Percentiles rank a stretch among this genome's conserved stretches.
These are phyloP conservation scores for Ischnura elegans DNA, from an alignment of 2,888 invertebrate genomes.

Conservation along the genomic window DNA sequence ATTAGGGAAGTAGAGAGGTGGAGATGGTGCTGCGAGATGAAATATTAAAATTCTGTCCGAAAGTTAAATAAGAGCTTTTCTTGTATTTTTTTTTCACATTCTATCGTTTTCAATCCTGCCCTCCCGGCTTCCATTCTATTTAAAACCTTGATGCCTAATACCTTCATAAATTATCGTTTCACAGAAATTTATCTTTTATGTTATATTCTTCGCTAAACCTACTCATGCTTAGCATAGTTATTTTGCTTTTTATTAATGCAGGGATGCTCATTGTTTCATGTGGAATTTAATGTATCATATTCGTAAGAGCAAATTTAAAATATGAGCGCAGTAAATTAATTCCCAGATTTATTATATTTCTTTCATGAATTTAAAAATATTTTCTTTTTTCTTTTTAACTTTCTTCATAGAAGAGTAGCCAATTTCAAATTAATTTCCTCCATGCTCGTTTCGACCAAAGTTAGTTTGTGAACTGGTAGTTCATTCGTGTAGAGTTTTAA, in stretches of 20 bases:
- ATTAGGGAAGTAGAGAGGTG: not conserved
- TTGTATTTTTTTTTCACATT: not conserved
- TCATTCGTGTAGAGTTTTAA: too few species aligned
- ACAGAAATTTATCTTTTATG: not conserved
- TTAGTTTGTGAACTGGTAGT: too few species aligned
- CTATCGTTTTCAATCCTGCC: not conserved
- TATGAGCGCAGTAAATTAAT: too few species aligned
- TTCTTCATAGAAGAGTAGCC: too few species aligned
- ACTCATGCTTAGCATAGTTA: not conserved
- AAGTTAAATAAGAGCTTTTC: not conserved
- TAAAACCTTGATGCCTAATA: not conserved
- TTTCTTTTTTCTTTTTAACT: too few species aligned
- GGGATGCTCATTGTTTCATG: not conserved
- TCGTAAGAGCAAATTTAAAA: too few species aligned
- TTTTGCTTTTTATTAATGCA: not conserved
- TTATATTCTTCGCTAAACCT: not conserved
- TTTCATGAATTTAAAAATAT: too few species aligned
- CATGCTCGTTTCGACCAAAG: too few species aligned
- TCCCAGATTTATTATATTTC: too few species aligned
- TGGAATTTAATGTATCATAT: too few species aligned
- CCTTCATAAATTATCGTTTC: not conserved
- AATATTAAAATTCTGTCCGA: constrained; percentile 38
- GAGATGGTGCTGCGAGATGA: not conserved
- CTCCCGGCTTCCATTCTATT: not conserved
- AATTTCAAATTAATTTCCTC: too few species aligned